A percentile compares a stretch with the other conserved stretches of the same genome.
phyloP scores from a whole-genome alignment of 2,888 invertebrate genomes.

The Microctonus hyperodae region DNA sequence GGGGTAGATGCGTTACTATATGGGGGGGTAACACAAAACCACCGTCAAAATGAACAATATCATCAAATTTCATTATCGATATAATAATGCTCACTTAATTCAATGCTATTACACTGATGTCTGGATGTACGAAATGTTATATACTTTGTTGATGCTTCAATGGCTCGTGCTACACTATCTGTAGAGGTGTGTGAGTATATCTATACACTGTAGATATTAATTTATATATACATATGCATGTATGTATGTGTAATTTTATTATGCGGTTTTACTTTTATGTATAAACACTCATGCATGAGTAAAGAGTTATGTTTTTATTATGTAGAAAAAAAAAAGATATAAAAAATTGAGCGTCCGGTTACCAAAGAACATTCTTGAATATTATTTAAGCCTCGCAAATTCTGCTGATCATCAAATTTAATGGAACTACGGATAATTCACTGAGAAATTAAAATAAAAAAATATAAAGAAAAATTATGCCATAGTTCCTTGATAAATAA shows the following conservation, averaged over 20 bases:
- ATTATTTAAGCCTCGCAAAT: not conserved
- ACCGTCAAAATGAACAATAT: slow-evolving; percentile 61
- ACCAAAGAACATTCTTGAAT: not conserved
- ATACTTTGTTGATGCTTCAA: slow-evolving; percentile 27
- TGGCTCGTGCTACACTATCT: slow-evolving; percentile 30
- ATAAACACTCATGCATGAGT: not conserved
- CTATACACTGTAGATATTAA: slow-evolving; percentile 40
- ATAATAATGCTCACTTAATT: slow-evolving; percentile 60
- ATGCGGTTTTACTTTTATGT: not conserved
- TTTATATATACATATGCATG: not conserved
- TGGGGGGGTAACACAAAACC: slow-evolving; percentile 23
- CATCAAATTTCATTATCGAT: slow-evolving; percentile 63
- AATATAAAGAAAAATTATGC: not conserved
- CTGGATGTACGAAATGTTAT: not conserved
- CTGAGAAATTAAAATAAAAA: not conserved
- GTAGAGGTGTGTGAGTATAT: not conserved
- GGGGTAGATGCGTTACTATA: too few relatives aligned
- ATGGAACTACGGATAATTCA: not conserved
- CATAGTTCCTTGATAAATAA: not conserved
- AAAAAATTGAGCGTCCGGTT: not conserved
- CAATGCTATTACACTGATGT: slow-evolving; percentile 43
- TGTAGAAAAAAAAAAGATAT: not conserved
- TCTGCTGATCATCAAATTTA: slow-evolving; percentile 13
- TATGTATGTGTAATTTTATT: slow-evolving; percentile 39
- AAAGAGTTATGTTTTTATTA: not conserved